Base-by-base conservation (phyloP, 92 coral and sea anemone genomes). In the Parazoanthus darwini region DNA sequence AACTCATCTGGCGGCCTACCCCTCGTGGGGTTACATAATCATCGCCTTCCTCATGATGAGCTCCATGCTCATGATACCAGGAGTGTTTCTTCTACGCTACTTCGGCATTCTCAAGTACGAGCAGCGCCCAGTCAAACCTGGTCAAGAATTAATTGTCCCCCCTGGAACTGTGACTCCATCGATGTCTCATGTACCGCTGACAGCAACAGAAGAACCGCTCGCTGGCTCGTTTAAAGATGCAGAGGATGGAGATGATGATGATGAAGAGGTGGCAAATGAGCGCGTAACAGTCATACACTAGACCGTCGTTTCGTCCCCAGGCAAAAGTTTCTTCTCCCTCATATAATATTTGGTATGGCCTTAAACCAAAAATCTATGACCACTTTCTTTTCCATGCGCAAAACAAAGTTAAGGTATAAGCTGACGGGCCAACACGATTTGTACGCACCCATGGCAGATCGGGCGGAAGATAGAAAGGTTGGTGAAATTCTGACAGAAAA, bases 111-210 rank as follows among this genome's bases (percentile, higher is more conserved):
- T 89, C 33, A 86, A 87, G 38, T 90, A 92, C 86, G 88, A 91
- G 67, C 91, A 86, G 66, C 82, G 80, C 26, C 85, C 91, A 29
- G 82, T 86, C 44, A 88, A 88, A 50, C 74, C 90, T 0, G 91
- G 90, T 36, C 66, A 89, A 46, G 93, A 89, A 73, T 70, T 85
- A 85, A 86, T 92, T 80, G 86, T 94, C 33, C 90, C 94, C 8
- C 96, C 92, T 29, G 96, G 94, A 14, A 88, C 93, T 81, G 51
- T 94, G 88, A 94, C 94, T 2, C 92, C 94, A 33, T 89, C 93
- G 66, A 26, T 94, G 92, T 91, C 96, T 66, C 94, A 94, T 88
- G 94, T 89, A 48, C 92, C 94, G 8, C 86, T 92, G 48, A 82
- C 92, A n/a, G 72, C 90, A 36, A 91, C 91, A 9, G 95, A 92